phyloP scores from a whole-genome alignment of 1,140 invertebrate genomes.

The Sarcophaga bullata region DNA sequence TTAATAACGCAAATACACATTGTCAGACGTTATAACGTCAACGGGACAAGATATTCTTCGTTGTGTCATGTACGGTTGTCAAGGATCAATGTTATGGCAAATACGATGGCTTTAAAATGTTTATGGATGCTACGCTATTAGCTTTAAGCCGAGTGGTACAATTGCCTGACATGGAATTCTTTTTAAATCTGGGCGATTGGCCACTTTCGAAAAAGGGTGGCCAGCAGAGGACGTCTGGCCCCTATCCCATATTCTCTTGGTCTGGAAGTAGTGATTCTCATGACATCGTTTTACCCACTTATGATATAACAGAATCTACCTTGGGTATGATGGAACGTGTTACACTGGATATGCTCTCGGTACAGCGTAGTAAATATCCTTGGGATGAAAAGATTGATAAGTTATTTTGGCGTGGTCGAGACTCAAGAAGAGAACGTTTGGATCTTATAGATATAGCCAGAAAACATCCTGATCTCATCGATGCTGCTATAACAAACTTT shows the following conservation, averaged over 20 bases:
- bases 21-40: slow-evolving; percentile 71
- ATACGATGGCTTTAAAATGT: slow-evolving; percentile 95
- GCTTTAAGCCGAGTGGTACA: slow-evolving; percentile 84
- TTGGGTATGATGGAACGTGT: slow-evolving; percentile 93
- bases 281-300: slow-evolving; percentile 95
- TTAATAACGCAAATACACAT: too few relatives aligned
- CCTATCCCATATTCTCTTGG: slow-evolving; percentile 94
- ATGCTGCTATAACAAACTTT: slow-evolving; percentile 94
- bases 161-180: slow-evolving; percentile 90
- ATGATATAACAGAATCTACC: slow-evolving; percentile 92
- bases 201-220: slow-evolving; percentile 75
- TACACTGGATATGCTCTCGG: slow-evolving; percentile 87
- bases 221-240: slow-evolving; percentile 64
- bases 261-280: slow-evolving; percentile 85
- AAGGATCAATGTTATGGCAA: slow-evolving; percentile 93
- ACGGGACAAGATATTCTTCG: slow-evolving; percentile 81
- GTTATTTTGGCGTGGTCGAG: slow-evolving; percentile 92
- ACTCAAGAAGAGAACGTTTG: slow-evolving; percentile 85
- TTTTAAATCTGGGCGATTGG: slow-evolving; percentile 96
- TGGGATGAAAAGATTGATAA: slow-evolving; percentile 83
- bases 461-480: slow-evolving; percentile 83
- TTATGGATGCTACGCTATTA: slow-evolving; percentile 88
- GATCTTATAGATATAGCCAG: slow-evolving; percentile 83
- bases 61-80: slow-evolving; percentile 90
- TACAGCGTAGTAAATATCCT: slow-evolving; percentile 71